phyloP scores from a whole-genome alignment of 2,888 invertebrate genomes.

The Operophtera brumata region DNA sequence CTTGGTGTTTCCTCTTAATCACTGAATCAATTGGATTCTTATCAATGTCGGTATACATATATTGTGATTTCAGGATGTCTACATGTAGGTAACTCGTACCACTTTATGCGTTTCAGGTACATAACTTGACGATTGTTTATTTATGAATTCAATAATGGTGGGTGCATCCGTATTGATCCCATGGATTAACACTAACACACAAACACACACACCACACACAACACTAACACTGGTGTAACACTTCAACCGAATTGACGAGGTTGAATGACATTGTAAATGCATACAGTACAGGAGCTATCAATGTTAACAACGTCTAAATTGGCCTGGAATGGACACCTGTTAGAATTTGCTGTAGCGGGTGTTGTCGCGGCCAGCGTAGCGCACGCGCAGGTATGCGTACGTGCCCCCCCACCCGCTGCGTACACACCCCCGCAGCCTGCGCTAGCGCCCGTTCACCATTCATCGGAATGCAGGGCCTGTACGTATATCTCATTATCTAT shows the following conservation, averaged over 20 bases:
- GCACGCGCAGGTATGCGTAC: constrained; percentile 73
- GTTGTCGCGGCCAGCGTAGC: constrained; percentile 49
- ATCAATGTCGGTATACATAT: too few species aligned
- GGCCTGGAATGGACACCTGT: constrained; percentile 56
- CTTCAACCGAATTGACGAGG: constrained; percentile 13
- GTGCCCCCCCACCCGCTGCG: constrained; percentile 34
- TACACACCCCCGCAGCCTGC: constrained; percentile 32
- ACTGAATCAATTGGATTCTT: too few species aligned
- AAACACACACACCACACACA: too few species aligned
- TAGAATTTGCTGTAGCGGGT: constrained; percentile 51
- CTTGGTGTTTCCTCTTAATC: too few species aligned
- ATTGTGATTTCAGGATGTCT: too few species aligned
- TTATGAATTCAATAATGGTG: constrained; percentile 8
- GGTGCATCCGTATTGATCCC: too few species aligned
- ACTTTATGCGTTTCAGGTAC: background rate
- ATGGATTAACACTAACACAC: too few species aligned
- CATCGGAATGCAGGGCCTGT: constrained; percentile 70
- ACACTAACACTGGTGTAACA: constrained; percentile 3
- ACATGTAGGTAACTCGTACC: too few species aligned
- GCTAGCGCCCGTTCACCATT: constrained; percentile 57
- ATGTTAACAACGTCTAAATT: constrained; percentile 34
- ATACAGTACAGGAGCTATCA: constrained; percentile 23
- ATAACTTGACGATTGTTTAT: background rate
- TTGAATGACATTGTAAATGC: constrained; percentile 32
- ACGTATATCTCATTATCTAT: constrained; percentile 67